Evolutionary conservation across 1,140 invertebrate genomes (phyloP), one percentile per base, ranked within the genome.

Genomic region (Drosophila prosaltans): DNA sequence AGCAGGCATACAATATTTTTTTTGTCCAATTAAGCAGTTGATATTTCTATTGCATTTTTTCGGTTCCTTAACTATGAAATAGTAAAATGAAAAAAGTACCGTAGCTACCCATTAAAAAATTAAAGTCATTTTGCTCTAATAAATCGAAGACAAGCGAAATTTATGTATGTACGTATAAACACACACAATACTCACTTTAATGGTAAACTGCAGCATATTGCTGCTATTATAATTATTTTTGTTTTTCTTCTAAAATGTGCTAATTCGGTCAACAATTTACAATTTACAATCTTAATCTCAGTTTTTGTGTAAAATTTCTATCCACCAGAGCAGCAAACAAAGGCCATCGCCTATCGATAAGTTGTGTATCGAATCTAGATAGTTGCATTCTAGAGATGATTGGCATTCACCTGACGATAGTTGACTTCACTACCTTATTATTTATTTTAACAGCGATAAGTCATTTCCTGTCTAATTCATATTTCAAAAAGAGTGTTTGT

Each of bases 141-240:
- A 30, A 41, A 62, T 26, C 26, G 24, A 26, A 16, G 24, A 62
- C 58, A 60, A 43, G 41, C 41, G n/a, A 43, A 43, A 16, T 43
- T 43, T n/a, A 43, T 39, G 36, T 59, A 45, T 41, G 61, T 41
- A 11, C 28, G 36, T 55, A 16, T 11, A 21, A 24, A 30, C 66
- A 16, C 55, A 21, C 30, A 55, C 58, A 51, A 66, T 84, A 86
- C 82, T 86, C 63, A 86, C 82, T 66, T 68, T 72, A 64, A 57
- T 70, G 70, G 63, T 77, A 40, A 77, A 77, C 5, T 54, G 72
- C 82, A 86, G 75, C 82, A 86, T 77, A 73, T 79, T 81, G 72
- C 80, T 79, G 80, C 83, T 71, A 40, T 45, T 45, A 30, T 71
- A 9, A 26, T 51, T 51, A 51, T 51, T 51, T 26, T 51, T 26